Evolutionary conservation across 2,113 vertebrate species (phyloP).

Genomic region (Rhabdomys dilectus): DNA sequence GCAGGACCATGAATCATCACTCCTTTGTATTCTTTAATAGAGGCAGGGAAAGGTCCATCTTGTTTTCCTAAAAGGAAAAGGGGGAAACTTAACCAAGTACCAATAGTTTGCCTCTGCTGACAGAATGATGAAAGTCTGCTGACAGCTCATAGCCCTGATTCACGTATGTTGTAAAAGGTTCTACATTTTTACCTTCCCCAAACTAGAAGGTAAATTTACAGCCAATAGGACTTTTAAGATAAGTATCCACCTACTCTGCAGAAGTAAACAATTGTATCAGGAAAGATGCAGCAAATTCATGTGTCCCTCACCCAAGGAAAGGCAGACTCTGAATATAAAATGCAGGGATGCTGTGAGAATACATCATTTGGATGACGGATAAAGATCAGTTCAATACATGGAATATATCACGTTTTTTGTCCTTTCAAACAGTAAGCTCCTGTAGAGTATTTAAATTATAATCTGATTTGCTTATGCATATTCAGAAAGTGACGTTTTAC

Average conservation of each 20-base stretch:
- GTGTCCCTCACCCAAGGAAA: constrained; percentile 7
- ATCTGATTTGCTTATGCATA: constrained; percentile 71
- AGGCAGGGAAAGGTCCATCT: background rate
- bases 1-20: constrained; percentile 30
- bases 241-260: background rate
- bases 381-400: constrained; percentile 42
- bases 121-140: constrained; percentile 32
- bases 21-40: background rate
- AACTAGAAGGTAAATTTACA: constrained; percentile 60
- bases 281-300: constrained; percentile 18
- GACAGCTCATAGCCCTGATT: background rate
- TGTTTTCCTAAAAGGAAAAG: constrained; percentile 40
- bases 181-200: constrained; percentile 28
- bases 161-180: constrained; percentile 6
- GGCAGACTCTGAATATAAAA: constrained; percentile 27
- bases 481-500: constrained; percentile 67
- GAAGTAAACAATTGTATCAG: constrained; percentile 9
- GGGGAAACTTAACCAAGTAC: background rate
- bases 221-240: background rate
- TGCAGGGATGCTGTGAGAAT: background rate
- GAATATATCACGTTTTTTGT: constrained; percentile 66
- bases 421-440: constrained; percentile 48
- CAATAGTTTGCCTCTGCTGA: background rate
- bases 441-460: constrained; percentile 67
- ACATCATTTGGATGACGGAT: constrained; percentile 42